A percentile compares a stretch with the other conserved stretches of the same genome.
phyloP scores from a whole-genome alignment of 2,797 vertebrate genomes.

The Oreochromis grahami region DNA sequence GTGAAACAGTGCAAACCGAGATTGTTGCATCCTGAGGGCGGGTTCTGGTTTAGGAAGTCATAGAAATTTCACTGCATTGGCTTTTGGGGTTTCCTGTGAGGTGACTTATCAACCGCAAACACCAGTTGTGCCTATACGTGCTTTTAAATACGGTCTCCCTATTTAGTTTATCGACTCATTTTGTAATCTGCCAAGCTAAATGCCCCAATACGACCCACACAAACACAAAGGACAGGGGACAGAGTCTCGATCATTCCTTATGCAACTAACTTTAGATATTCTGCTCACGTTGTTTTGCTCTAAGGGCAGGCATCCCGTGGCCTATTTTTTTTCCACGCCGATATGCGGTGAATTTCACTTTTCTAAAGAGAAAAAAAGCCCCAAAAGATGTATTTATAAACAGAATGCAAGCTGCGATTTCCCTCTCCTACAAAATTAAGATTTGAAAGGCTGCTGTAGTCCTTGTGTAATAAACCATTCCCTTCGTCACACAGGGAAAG shows the following conservation, averaged over 20 bases:
- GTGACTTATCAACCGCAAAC: slow-evolving; percentile 57
- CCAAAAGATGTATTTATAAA: neutral
- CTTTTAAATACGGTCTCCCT: neutral
- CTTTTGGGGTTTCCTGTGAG: slow-evolving; percentile 75
- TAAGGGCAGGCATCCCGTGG: neutral
- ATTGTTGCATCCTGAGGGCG: slow-evolving; percentile 74
- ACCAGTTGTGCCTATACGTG: neutral
- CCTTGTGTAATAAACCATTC: slow-evolving; percentile 3
- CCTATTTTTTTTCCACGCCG: neutral
- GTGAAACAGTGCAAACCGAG: slow-evolving; percentile 66
- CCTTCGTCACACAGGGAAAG: slow-evolving; percentile 38
- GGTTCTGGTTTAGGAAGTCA: slow-evolving; percentile 70
- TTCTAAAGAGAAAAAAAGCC: neutral
- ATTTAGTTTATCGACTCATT: neutral
- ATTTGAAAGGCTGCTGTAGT: neutral
- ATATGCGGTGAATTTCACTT: neutral
- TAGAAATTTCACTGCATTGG: slow-evolving; percentile 67
- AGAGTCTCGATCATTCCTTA: neutral
- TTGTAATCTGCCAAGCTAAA: neutral
- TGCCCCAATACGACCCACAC: neutral
- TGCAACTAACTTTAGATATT: slow-evolving; percentile 27
- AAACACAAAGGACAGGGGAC: neutral
- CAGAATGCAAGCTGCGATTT: neutral
- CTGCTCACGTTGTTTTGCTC: neutral
- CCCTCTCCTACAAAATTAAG: fast-evolving